Evolutionary conservation across 1,140 invertebrate genomes (phyloP).

Genomic region (Pseudomyrmex cubaensis): DNA sequence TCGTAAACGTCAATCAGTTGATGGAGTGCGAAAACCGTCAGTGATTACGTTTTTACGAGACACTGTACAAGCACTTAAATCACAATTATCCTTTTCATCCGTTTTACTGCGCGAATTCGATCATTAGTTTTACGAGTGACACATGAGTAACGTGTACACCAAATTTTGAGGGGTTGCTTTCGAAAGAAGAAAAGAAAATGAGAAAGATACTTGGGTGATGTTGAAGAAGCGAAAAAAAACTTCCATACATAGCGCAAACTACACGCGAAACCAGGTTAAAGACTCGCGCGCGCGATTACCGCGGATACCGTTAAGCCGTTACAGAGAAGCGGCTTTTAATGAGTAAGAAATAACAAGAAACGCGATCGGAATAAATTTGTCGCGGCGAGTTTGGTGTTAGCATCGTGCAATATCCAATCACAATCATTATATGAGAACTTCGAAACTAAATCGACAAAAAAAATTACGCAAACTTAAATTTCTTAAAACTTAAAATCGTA

Average conservation of each 20-base stretch:
- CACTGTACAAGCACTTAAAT: background rate
- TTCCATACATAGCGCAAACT: slow-evolving; percentile 9
- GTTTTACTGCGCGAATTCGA: background rate
- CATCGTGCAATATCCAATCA: background rate
- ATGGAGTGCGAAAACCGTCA: background rate
- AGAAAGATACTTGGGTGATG: slow-evolving; percentile 23
- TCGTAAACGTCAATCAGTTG: background rate
- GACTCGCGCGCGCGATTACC: slow-evolving; percentile 63
- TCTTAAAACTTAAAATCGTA: no score
- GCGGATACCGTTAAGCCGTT: slow-evolving; percentile 58
- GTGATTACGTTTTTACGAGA: background rate
- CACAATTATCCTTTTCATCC: background rate
- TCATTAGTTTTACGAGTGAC: background rate
- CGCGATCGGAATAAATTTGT: slow-evolving; percentile 4
- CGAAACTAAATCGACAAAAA: background rate
- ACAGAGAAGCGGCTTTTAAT: slow-evolving; percentile 50
- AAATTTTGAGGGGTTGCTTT: background rate
- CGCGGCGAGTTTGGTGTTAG: background rate
- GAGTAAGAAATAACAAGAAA: slow-evolving; percentile 50
- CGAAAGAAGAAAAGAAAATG: background rate
- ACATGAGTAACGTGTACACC: background rate
- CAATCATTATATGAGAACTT: background rate
- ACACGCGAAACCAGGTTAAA: slow-evolving; percentile 62
- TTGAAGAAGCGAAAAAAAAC: slow-evolving; percentile 48
- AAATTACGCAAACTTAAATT: no score